These are phyloP conservation scores for Orthonevra nobilis DNA, from an alignment of 2,888 invertebrate species.

Conservation along the genomic window DNA sequence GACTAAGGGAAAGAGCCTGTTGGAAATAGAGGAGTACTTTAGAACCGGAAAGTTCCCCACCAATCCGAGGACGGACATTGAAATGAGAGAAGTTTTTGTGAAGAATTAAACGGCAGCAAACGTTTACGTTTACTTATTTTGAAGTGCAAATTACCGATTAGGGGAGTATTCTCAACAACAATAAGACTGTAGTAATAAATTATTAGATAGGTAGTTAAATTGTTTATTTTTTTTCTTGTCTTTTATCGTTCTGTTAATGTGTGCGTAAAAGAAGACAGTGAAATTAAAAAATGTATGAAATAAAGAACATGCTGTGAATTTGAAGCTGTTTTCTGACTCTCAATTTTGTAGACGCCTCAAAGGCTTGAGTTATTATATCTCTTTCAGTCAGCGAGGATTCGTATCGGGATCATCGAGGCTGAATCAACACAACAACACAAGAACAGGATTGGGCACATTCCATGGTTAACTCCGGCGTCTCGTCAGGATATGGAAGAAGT, in stretches of 20 bases:
- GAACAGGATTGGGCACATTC: too few relatives aligned
- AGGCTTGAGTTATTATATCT: too few relatives aligned
- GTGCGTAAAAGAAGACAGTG: too few relatives aligned
- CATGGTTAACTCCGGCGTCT: too few relatives aligned
- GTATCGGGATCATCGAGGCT: too few relatives aligned
- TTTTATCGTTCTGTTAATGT: too few relatives aligned
- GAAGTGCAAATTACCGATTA: slow-evolving; percentile 18
- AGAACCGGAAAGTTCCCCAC: slow-evolving; percentile 71
- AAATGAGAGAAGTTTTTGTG: slow-evolving; percentile 74
- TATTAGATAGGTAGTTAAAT: slow-evolving; percentile 18
- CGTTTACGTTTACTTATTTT: background rate
- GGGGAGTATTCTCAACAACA: slow-evolving; percentile 41
- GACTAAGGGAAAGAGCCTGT: slow-evolving; percentile 85
- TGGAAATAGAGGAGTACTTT: slow-evolving; percentile 84
- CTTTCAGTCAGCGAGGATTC: too few relatives aligned
- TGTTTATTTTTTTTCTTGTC: too few relatives aligned
- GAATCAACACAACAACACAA: too few relatives aligned
- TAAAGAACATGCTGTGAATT: slow-evolving; percentile 40
- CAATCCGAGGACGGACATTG: slow-evolving; percentile 72
- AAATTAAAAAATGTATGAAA: slow-evolving; percentile 4
- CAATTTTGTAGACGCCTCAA: too few relatives aligned
- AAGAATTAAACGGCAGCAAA: slow-evolving; percentile 70
- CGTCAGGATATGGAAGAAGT: too few relatives aligned
- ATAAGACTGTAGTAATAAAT: slow-evolving; percentile 64
- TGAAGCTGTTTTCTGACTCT: background rate